phyloP scores from a whole-genome alignment of 2,797 vertebrate species.

The Tenualosa thibaudeaui region DNA sequence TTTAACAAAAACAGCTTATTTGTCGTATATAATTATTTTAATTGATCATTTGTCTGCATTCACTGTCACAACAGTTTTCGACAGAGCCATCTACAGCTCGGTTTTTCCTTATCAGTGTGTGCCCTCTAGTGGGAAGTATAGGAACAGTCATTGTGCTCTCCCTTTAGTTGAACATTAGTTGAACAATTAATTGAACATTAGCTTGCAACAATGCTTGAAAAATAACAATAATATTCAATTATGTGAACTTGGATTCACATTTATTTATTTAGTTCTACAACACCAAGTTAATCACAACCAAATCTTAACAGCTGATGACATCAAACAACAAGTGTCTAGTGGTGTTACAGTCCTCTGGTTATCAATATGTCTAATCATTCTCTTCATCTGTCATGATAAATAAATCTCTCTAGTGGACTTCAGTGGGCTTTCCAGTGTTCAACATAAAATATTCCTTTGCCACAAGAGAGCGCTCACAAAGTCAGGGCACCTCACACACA shows the following conservation, averaged over 20 bases:
- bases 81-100: not conserved
- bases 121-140: not conserved
- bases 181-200: not conserved
- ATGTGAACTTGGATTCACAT: slow-evolving; percentile 2
- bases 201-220: not conserved
- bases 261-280: slow-evolving; percentile 26
- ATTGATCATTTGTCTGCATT: not conserved
- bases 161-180: too few species aligned
- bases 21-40: not conserved
- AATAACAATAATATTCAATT: slow-evolving; percentile 1
- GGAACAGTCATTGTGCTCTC: too few species aligned
- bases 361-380: not conserved
- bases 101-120: not conserved
- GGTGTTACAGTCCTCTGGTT: not conserved
- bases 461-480: not conserved
- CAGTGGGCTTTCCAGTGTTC: not conserved
- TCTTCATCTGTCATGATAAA: not conserved
- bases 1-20: too few species aligned
- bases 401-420: slow-evolving; percentile 6
- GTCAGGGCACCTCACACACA: not conserved
- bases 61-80: not conserved
- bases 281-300: slow-evolving; percentile 17
- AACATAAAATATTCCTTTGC: not conserved
- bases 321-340: not conserved
- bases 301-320: not conserved